Base-by-base conservation (phyloP, 2,113 vertebrate species). In the Triplophysa dalaica region DNA sequence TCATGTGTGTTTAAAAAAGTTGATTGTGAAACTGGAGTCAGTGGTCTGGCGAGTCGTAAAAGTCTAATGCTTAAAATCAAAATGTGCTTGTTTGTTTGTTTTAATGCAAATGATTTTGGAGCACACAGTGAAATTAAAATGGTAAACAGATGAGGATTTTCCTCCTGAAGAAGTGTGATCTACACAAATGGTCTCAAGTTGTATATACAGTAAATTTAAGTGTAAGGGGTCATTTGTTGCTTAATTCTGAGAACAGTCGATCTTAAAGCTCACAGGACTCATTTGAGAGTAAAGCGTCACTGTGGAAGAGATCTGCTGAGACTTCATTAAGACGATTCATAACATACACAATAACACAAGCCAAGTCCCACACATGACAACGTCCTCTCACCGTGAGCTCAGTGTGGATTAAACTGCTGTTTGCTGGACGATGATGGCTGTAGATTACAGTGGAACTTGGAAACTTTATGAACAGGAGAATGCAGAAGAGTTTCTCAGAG, bases 361-460 rank as follows among this genome's bases (percentile, higher is more conserved):
- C 16, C 50, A 52, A 52, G 5, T 52, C 50, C 50, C 50, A 52
- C 50, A 52, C 50, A 6, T 52, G 50, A 52, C 50, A n/a, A 58
- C 54, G 9, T 56, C 3, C 8, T 58, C 54, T 58, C 54, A 56
- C 56, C 12, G 8, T 13, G 6, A 56, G 63, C 8, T 48, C 19
- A 38, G 8, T 63, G 60, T 19, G 43, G 61, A 14, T 45, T 19
- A 1, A 10, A 19, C 12, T 38, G 43, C 33, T 13, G 29, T 12
- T 14, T 12, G 74, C 70, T 22, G n/a, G 9, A 24, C 24, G 24
- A 12, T 11, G 10, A 78, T 75, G 88, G 83, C 0, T 8, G 94
- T 95, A 94, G 92, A 94, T 1, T 96, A 95, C 72, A 84, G 1
- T 1, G 94, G 95, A 73, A 93, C 91, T 2, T 95, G 95, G 94